A percentile compares a stretch with the other conserved stretches of the same genome.
These are phyloP conservation scores for Urocolius indicus DNA, from an alignment of 2,113 vertebrate species.

Conservation along the genomic window DNA sequence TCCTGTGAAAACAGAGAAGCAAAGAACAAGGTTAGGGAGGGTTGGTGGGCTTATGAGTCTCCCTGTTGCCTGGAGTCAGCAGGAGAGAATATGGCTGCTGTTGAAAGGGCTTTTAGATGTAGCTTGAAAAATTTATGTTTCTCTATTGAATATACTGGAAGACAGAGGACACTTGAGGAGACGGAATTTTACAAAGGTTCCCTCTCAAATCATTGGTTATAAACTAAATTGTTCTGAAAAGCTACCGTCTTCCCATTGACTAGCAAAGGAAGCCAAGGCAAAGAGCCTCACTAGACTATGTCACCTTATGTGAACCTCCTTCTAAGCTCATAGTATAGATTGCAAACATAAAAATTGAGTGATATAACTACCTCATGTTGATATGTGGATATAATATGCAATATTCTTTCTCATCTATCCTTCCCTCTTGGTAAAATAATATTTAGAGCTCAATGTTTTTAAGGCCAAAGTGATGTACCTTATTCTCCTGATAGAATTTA, in stretches of 20 bases:
- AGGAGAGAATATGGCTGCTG: not conserved
- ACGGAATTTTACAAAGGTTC: not conserved
- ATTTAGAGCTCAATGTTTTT: not conserved
- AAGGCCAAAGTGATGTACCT: not conserved
- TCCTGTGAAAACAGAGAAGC: not conserved
- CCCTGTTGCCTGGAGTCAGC: not conserved
- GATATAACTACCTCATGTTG: not conserved
- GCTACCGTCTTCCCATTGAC: not conserved
- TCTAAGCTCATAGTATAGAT: not conserved
- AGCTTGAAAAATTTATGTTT: not conserved
- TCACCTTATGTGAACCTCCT: not conserved
- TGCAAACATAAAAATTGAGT: not conserved
- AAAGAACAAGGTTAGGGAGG: not conserved
- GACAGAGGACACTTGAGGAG: not conserved
- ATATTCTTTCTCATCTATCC: not conserved
- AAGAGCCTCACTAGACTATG: not conserved
- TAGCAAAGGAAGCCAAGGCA: not conserved
- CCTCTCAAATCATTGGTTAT: not conserved
- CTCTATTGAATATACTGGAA: not conserved
- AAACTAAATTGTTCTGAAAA: not conserved
- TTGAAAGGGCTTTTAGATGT: not conserved
- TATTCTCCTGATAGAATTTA: not conserved
- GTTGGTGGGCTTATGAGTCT: not conserved
- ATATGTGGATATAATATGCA: not conserved
- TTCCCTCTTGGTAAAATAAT: not conserved